A percentile compares a stretch with the other conserved stretches of the same genome.
Evolutionary conservation across 2,888 invertebrate genomes (phyloP).

Genomic region (Eudemis profundana): DNA sequence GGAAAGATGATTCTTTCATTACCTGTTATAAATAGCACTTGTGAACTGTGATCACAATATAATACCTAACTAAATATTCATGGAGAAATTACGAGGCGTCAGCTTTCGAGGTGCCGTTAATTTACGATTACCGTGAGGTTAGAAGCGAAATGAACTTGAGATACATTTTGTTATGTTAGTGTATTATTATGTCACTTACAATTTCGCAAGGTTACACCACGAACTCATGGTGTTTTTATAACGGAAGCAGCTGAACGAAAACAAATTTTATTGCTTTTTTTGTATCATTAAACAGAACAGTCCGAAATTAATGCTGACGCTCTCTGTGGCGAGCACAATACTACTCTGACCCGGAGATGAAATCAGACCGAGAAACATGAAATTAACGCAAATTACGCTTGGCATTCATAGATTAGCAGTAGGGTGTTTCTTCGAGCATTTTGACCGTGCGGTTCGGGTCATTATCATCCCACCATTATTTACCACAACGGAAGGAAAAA

Average conservation of each 20-base stretch:
- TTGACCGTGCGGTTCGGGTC: too few species aligned
- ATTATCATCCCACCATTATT: too few species aligned
- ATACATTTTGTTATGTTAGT: background rate
- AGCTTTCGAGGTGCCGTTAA: slow-evolving; percentile 35
- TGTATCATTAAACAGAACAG: slow-evolving; percentile 47
- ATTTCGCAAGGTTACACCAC: slow-evolving; percentile 19
- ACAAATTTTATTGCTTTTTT: slow-evolving; percentile 27
- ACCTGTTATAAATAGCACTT: slow-evolving; percentile 9
- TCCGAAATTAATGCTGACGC: slow-evolving; percentile 60
- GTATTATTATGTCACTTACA: slow-evolving; percentile 33
- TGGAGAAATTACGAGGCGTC: slow-evolving; percentile 25
- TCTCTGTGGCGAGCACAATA: slow-evolving; percentile 61
- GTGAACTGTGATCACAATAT: slow-evolving; percentile 32
- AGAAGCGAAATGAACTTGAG: slow-evolving; percentile 15
- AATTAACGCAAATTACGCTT: slow-evolving; percentile 65
- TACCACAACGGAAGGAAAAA: slow-evolving; percentile 17
- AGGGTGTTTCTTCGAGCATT: too few species aligned
- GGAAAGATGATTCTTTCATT: slow-evolving; percentile 10
- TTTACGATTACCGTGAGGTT: slow-evolving; percentile 18
- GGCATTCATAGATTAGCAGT: slow-evolving; percentile 60
- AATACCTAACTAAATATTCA: slow-evolving; percentile 36
- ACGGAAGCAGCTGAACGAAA: slow-evolving; percentile 30
- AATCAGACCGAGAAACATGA: slow-evolving; percentile 68
- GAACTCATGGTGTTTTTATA: slow-evolving; percentile 32
- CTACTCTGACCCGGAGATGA: slow-evolving; percentile 67